Conservation (phyloP, 2,888 invertebrate genomes). For the Orgyia antiqua region DNA sequence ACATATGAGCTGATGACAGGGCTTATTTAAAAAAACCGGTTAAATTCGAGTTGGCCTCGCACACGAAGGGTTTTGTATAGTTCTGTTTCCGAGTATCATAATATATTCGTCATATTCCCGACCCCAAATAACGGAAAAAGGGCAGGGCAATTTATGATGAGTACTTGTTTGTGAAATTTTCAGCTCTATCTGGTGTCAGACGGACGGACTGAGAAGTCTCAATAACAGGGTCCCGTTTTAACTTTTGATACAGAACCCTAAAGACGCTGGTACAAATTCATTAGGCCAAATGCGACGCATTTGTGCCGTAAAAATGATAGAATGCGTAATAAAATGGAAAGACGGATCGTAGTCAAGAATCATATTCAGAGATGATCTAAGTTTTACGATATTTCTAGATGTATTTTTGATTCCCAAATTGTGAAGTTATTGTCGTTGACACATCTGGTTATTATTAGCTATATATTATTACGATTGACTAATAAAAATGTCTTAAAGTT, state of each 20-base stretch:
- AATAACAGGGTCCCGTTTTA: too few relatives aligned
- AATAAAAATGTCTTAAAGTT: slow-evolving; percentile 1
- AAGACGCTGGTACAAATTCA: slow-evolving; percentile 51
- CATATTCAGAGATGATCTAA: slow-evolving; percentile 6
- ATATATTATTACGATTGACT: neutral
- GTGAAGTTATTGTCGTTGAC: neutral
- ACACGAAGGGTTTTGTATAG: too few relatives aligned
- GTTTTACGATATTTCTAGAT: slow-evolving; percentile 7
- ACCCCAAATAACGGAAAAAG: too few relatives aligned
- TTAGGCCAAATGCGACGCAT: slow-evolving; percentile 28
- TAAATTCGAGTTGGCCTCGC: too few relatives aligned
- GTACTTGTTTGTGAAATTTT: too few relatives aligned
- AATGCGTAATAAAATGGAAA: slow-evolving; percentile 23
- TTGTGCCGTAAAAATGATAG: slow-evolving; percentile 34
- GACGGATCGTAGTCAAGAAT: slow-evolving; percentile 17
- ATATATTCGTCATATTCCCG: too few relatives aligned
- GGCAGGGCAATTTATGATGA: too few relatives aligned
- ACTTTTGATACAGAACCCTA: too few relatives aligned
- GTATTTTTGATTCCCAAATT: slow-evolving; percentile 5
- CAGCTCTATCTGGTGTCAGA: too few relatives aligned
- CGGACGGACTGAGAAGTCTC: too few relatives aligned
- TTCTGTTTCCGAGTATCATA: too few relatives aligned
- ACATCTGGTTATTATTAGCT: neutral
- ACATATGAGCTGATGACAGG: slow-evolving; percentile 57
- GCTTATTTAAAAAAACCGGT: slow-evolving; percentile 47